These are phyloP conservation scores for Sula dactylatra DNA, from an alignment of 2,113 vertebrate species.

Conservation along the genomic window DNA sequence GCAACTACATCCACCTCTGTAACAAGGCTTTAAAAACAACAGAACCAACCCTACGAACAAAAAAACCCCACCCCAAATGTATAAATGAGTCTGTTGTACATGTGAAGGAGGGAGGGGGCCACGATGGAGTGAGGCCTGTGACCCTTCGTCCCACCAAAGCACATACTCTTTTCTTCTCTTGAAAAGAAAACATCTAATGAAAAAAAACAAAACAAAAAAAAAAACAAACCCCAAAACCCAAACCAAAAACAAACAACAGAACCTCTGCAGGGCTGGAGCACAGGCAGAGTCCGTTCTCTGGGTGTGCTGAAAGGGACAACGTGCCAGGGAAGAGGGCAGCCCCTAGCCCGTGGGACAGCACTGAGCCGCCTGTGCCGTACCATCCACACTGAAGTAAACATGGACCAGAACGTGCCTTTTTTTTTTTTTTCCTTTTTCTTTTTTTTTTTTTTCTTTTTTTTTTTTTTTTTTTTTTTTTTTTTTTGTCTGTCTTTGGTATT, in stretches of 20 bases:
- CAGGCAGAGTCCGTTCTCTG: background rate
- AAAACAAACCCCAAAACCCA: too few species aligned
- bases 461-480: background rate
- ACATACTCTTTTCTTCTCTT: background rate
- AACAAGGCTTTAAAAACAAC: background rate
- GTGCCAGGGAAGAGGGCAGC: background rate
- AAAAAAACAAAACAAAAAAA: too few species aligned
- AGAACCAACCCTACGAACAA: background rate
- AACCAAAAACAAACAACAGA: background rate
- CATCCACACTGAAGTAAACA: slow-evolving; percentile 27
- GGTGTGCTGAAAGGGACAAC: background rate
- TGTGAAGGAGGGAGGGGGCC: background rate
- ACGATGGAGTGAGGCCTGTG: background rate
- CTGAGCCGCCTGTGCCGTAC: background rate
- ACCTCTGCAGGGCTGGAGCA: background rate
- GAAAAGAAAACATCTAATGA: background rate
- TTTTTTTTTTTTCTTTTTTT: background rate
- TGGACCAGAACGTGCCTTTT: slow-evolving; percentile 32
- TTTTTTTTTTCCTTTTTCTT: background rate
- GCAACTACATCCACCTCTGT: slow-evolving; percentile 18
- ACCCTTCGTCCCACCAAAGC: background rate
- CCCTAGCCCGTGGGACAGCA: background rate
- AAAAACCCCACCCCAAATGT: background rate
- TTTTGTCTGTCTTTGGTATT: slow-evolving; percentile 88
- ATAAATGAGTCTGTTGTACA: background rate